Base-by-base conservation (phyloP, 2,888 invertebrate genomes). In the Drosophila algonquin region DNA sequence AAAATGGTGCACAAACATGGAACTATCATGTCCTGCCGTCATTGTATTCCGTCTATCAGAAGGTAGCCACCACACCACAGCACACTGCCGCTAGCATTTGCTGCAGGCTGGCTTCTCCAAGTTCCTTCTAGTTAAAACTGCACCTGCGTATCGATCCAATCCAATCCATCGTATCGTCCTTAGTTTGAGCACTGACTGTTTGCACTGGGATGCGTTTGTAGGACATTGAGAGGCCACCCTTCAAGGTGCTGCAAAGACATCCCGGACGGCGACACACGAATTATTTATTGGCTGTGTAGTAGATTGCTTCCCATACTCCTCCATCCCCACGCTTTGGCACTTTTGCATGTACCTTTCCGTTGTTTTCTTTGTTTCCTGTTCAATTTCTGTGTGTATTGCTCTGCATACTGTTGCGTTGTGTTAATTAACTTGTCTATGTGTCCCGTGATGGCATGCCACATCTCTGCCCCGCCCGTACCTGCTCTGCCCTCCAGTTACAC, bases 21-120 rank as follows among this genome's bases (percentile, higher is more conserved):
- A 96, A 96, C 92, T 97, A 95, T 93, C 96, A 97, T 93, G 95
- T 96, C 87, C 94, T 96, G 91, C 96, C 97, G 86, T 95, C 96
- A 90, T 94, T 97, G 91, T 97, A 96, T 93, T 95, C 96, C 92
- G 94, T 95, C 92, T 95, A 96, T 90, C 96, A 97, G 94, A 97
- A 97, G 97, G 97, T 96, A 94, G 90, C 32, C 75, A 69, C 72
- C 71, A 56, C 64, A 68, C 16, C 70, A 50, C 30, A 5, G 4
- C 51, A 61, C 40, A 47, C 32, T 68, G 48, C 46, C 21, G 56
- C 57, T 47, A 59, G 35, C 30, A 48, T 45, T 56, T 18, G 51
- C 44, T 51, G 14, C 35, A 18, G 57, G 45, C 50, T 18, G 51
- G 53, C 32, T 24, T 18, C n/a, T 30, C n/a, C 9, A 21, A 46